Base-by-base conservation (phyloP, 2,113 vertebrate species). In the Erinaceus europaeus region DNA sequence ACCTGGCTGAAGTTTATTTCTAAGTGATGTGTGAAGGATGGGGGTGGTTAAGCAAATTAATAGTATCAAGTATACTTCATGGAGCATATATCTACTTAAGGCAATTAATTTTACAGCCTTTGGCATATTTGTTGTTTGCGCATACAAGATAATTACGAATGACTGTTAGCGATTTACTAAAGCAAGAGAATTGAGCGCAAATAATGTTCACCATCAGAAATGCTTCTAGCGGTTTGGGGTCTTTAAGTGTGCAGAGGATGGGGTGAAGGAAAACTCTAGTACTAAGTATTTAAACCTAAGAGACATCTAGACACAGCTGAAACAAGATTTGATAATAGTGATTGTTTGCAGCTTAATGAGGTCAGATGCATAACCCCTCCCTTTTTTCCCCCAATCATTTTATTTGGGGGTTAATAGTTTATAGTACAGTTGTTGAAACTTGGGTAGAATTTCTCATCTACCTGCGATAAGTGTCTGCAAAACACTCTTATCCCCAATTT, bases 1-100 rank as follows among this genome's bases (percentile, higher is more conserved):
- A 91, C 75, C 42, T 86, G 57, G 40, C 46, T 88, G 34, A 80
- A 86, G 52, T 88, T 93, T 90, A 74, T 93, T 85, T 92, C 38
- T 89, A 88, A 92, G 38, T 2, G 15, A 88, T 48, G 15, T 61
- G 40, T 71, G 74, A 90, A 20, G 34, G 89, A 90, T 53, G 42
- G 12, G 86, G n/a, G 40, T 89, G 40, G n/a, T 85, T 93, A 85
- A 91, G 79, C 34, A 78, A 53, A 88, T 83, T 67, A 57, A 90
- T 86, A 61, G 8, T 75, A 15, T 81, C 17, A 84, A 72, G 34
- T 78, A 44, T 86, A 72, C 61, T 86, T 90, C 64, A 44, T 68
- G n/a, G 40, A 32, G 52, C 38, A 38, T 81, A 73, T 93, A 91
- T 94, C 12, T 83, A 67, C 46, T 76, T 88, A 88, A 72, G 61